These are phyloP conservation scores for Lathronympha strigana DNA, from an alignment of 2,888 invertebrate genomes.

Conservation along the genomic window DNA sequence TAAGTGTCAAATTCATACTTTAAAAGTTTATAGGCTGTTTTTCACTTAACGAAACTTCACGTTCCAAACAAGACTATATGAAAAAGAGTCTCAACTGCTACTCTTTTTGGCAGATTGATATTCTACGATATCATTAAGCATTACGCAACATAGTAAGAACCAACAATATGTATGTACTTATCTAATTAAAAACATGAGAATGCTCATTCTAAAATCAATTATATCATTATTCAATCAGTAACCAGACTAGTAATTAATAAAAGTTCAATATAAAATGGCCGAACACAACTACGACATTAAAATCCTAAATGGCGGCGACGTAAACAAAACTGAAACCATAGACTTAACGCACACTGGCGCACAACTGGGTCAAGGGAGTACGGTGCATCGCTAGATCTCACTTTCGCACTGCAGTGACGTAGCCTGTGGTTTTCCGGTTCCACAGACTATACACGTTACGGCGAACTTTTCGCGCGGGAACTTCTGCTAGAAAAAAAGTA, in stretches of 20 bases:
- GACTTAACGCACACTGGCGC: conserved; percentile 42
- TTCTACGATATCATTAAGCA: too few species aligned
- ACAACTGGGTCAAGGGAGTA: conserved; percentile 81
- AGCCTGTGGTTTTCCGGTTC: conserved; percentile 57
- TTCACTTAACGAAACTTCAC: too few species aligned
- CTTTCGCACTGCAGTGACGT: conserved; percentile 66
- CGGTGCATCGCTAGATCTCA: conserved; percentile 84
- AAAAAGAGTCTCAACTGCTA: too few species aligned
- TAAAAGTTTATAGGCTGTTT: too few species aligned
- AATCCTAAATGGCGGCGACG: conserved; percentile 34
- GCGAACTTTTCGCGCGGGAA: conserved; percentile 21
- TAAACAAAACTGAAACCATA: conserved; percentile 42
- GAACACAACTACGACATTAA: conserved; percentile 23
- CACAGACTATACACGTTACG: conserved; percentile 25
- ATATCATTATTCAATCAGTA: background rate
- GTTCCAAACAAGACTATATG: too few species aligned
- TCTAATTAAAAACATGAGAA: background rate
- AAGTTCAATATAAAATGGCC: conserved; percentile 2
- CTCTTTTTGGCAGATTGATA: too few species aligned
- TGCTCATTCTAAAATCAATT: background rate
- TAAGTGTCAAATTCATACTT: too few species aligned
- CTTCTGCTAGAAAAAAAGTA: conserved; percentile 1
- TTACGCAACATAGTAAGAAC: too few species aligned
- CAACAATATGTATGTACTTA: too few species aligned
- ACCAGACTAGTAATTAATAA: background rate